A percentile compares a stretch with the other conserved stretches of the same genome.
Conservation (phyloP, 2,888 invertebrate genomes). For the Leptura quadrifasciata region DNA sequence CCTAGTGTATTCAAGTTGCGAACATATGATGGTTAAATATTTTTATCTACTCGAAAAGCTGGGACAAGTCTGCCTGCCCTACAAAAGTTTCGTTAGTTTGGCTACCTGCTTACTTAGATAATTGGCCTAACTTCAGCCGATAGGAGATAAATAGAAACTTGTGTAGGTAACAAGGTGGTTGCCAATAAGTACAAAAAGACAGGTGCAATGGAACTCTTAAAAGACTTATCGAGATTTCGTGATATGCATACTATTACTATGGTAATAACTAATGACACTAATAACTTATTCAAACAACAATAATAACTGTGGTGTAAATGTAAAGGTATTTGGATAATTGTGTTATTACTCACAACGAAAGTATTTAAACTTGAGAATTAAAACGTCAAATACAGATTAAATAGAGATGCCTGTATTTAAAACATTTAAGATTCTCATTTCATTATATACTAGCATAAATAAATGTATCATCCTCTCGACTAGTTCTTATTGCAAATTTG, state of each 20-base stretch:
- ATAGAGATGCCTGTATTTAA: no score
- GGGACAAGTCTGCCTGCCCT: not conserved
- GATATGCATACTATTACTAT: slow-evolving; percentile 8
- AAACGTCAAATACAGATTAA: no score
- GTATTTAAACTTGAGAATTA: no score
- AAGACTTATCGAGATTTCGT: slow-evolving; percentile 9
- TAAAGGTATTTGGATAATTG: not conserved
- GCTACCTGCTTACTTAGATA: slow-evolving; percentile 14
- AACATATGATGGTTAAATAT: not conserved
- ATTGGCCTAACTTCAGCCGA: not conserved
- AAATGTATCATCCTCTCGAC: no score
- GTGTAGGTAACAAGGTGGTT: slow-evolving; percentile 13
- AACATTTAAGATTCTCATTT: no score
- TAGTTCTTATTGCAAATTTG: no score
- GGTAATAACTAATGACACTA: not conserved
- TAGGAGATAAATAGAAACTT: not conserved
- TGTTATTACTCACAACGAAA: not conserved
- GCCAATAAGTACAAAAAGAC: slow-evolving; percentile 26
- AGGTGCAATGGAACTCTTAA: slow-evolving; percentile 19
- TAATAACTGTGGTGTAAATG: not conserved
- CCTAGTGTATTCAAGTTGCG: not conserved
- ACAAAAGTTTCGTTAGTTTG: slow-evolving; percentile 5
- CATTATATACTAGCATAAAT: no score
- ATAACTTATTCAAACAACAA: not conserved
- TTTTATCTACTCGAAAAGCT: not conserved